Conservation (phyloP, 2,888 invertebrate species). For the Scaptomyza flava region DNA sequence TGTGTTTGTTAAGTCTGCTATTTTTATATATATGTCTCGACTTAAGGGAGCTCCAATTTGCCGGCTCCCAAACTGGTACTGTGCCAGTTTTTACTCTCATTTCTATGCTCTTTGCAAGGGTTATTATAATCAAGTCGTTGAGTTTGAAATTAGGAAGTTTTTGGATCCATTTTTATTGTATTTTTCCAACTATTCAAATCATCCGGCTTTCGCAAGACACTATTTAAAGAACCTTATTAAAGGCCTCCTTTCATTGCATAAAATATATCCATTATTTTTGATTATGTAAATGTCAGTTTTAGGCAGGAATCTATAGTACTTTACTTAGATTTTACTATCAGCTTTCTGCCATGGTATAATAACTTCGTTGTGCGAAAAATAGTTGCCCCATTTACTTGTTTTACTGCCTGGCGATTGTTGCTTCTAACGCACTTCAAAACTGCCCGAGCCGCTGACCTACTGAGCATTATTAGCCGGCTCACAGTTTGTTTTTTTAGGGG, state of each 20-base stretch:
- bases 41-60: conserved; percentile 49
- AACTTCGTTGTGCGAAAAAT: not conserved
- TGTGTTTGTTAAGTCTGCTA: conserved; percentile 45
- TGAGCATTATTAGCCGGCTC: conserved; percentile 76
- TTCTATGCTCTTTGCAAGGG: conserved; percentile 7
- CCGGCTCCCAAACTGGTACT: conserved; percentile 40
- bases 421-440: conserved; percentile 74
- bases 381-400: not conserved
- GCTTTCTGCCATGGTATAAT: not conserved
- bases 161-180: no score
- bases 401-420: conserved; percentile 68
- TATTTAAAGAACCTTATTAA: no score
- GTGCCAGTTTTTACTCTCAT: conserved; percentile 58
- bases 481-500: conserved; percentile 8
- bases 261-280: no score
- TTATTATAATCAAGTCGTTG: conserved; percentile 5
- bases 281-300: no score
- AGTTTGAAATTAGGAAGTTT: not conserved
- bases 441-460: conserved; percentile 71
- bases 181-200: no score
- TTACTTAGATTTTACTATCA: no score
- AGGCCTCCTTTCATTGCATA: no score
- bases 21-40: conserved; percentile 65
- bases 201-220: no score
- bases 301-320: not conserved